Conservation (phyloP, 37 sponge, comb jelly and placozoan species). For the Theonella swinhoei region DNA sequence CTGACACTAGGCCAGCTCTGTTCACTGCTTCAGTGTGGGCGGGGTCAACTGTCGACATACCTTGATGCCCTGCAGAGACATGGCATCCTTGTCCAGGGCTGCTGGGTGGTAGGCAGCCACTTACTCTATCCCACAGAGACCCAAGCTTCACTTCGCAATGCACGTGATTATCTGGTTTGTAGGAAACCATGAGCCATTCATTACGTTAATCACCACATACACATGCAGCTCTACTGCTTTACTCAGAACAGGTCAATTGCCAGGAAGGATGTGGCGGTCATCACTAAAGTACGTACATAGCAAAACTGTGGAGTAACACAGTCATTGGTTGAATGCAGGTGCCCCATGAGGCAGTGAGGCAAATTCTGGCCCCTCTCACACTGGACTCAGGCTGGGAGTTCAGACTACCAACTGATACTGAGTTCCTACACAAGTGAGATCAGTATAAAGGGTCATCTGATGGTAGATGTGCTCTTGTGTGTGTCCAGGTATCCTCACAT, state of each 20-base stretch:
- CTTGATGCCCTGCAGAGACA: constrained; percentile 44
- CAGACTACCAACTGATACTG: constrained; percentile 37
- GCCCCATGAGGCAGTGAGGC: constrained; percentile 49
- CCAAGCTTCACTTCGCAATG: constrained; percentile 11
- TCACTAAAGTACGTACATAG: constrained; percentile 15
- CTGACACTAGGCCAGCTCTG: constrained; percentile 41
- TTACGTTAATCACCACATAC: neutral
- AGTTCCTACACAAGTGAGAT: constrained; percentile 50
- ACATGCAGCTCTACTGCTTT: constrained; percentile 54
- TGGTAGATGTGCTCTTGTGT: neutral
- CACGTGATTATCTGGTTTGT: constrained; percentile 75
- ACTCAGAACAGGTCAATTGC: constrained; percentile 18
- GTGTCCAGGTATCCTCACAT: constrained; percentile 24
- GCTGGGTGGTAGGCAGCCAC: constrained; percentile 73
- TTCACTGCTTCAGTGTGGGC: constrained; percentile 38
- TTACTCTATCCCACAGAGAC: constrained; percentile 21
- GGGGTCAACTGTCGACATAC: neutral
- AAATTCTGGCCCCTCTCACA: constrained; percentile 5
- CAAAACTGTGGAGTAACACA: neutral
- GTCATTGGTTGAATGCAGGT: neutral
- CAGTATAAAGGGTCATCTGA: neutral
- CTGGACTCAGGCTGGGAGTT: constrained; percentile 58
- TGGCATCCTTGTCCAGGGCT: constrained; percentile 76
- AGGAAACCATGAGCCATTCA: neutral
- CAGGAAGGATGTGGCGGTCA: constrained; percentile 52